Evolutionary conservation across 2,113 vertebrate genomes (phyloP), one percentile per base, ranked within the genome.

Genomic region (Corydoras sp.): DNA sequence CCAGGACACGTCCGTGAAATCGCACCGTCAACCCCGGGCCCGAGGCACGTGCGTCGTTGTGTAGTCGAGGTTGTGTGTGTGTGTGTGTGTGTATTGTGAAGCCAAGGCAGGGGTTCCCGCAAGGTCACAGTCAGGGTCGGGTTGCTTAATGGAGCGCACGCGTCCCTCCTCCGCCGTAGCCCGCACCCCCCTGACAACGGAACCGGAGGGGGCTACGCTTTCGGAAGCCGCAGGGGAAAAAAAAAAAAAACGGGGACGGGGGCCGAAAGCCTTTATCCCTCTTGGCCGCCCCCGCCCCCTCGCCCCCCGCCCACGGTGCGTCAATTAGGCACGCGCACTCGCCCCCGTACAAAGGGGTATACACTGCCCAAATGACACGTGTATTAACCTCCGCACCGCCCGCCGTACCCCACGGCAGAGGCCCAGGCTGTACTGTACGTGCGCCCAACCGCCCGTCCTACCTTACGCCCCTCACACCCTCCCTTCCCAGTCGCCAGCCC

Each of bases 81-180:
- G 75, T 15, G 71, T 73, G 29, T 54, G 65, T 55, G 68, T 31
- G 56, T 31, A n/a, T 64, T 65, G 62, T 65, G 13, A 58, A 72
- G 35, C 18, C 0, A 53, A 43, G 31, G 62, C 62, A 9, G 13
- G 18, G n/a, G 35, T 7, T 63, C 10, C 14, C 12, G 50, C 64
- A 54, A 51, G 65, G 64, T 73, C 71, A 73, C 15, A 63, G 64
- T 73, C 64, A 73, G 63, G 71, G 55, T 60, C 29, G 53, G 29
- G 48, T 35, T 43, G 63, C 67, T 69, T 66, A 66, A 73, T 73
- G 71, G 71, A 73, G 56, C 12, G 53, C 18, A 11, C 53, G 32
- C 49, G 53, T 35, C 9, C 71, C 54, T 2, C 35, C 32, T 29
- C 62, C 14, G 12, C 53, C n/a, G 15, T 35, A 14, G 43, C 63